These are phyloP conservation scores for Struthidea cinerea DNA, from an alignment of 2,113 vertebrate species.

Conservation along the genomic window DNA sequence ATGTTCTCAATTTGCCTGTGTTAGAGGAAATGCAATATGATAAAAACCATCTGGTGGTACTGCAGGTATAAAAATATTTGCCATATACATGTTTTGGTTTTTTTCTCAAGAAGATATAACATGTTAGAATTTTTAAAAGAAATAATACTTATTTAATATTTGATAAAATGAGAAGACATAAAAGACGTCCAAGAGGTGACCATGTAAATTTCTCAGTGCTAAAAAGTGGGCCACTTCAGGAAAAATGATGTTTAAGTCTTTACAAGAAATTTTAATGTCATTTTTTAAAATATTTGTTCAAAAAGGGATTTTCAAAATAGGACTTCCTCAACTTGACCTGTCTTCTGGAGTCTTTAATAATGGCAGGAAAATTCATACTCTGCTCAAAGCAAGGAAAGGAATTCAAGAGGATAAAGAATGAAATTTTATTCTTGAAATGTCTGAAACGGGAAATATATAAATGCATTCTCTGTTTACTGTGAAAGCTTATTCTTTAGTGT, in stretches of 20 bases:
- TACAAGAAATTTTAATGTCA: neutral
- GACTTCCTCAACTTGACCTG: neutral
- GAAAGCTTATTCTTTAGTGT: neutral
- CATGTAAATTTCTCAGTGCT: neutral
- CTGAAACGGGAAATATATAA: neutral
- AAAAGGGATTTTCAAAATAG: neutral
- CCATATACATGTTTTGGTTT: neutral
- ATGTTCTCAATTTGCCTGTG: neutral
- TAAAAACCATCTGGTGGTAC: neutral
- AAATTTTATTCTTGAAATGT: neutral
- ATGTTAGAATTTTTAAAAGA: neutral
- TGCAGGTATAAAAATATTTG: neutral
- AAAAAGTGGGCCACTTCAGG: neutral
- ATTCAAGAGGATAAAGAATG: neutral
- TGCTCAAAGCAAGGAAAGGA: neutral
- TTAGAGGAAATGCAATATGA: neutral
- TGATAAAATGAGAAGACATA: neutral
- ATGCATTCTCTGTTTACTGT: neutral
- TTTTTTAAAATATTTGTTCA: neutral
- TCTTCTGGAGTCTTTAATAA: neutral
- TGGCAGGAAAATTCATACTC: neutral
- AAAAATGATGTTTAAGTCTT: neutral
- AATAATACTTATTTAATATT: neutral
- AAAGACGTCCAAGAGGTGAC: neutral
- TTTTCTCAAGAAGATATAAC: neutral